Conservation (phyloP, 30 jellyfish, hydroid and myxozoan genomes). For the Cassiopea xamachana region DNA sequence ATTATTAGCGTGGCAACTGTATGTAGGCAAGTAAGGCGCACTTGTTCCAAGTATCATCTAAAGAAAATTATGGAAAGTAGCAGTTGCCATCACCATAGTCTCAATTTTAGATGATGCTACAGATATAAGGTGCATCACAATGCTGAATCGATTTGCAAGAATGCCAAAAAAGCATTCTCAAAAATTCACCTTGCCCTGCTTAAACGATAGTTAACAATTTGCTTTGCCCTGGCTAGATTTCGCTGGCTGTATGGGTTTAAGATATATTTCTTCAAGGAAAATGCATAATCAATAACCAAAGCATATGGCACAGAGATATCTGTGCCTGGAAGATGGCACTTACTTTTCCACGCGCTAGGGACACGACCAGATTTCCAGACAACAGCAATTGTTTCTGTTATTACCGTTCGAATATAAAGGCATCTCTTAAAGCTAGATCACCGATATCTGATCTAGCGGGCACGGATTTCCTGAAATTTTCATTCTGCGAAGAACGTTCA, state of each 20-base stretch:
- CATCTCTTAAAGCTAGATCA: no score
- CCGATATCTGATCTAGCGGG: no score
- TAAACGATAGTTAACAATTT: conserved; percentile 46
- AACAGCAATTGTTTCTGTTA: no score
- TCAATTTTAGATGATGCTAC: not conserved
- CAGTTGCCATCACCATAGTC: not conserved
- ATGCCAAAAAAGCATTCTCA: conserved; percentile 65
- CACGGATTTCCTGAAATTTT: no score
- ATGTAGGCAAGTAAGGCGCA: no score
- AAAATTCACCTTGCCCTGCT: conserved; percentile 60
- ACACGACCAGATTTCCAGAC: no score
- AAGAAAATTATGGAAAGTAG: no score
- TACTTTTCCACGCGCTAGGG: not conserved
- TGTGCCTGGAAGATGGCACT: not conserved
- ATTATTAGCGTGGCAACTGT: no score
- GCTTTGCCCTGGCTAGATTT: not conserved
- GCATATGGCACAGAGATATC: not conserved
- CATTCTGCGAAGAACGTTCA: no score
- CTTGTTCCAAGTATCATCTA: no score
- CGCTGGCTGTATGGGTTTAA: conserved; percentile 21
- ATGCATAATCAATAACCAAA: conserved; percentile 31
- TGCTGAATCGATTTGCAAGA: not conserved
- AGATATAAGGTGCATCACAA: not conserved
- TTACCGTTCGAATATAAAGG: no score
- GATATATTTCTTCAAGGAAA: conserved; percentile 34